Evolutionary conservation across 2,113 vertebrate genomes (phyloP), one percentile per base, ranked within the genome.

Genomic region (Misgurnus anguillicaudatus): DNA sequence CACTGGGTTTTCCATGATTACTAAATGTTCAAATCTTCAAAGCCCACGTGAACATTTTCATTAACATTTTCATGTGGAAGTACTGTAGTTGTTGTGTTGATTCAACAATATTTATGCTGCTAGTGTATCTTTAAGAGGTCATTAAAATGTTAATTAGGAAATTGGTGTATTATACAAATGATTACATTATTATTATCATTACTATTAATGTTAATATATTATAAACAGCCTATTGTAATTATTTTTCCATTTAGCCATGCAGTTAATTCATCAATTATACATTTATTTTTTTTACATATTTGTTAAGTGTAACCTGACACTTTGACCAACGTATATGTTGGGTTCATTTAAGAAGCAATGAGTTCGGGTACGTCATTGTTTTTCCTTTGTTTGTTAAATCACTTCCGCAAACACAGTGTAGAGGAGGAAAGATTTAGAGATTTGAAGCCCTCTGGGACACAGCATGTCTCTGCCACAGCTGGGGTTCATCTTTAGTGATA

Each of bases 401-500:
- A 4, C 39, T 67, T 65, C n/a, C 16, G 38, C 48, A 39, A 11
- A 73, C 55, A 58, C 9, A 39, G 48, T 24, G n/a, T 42, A 42
- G 4, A 48, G 48, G 38, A 39, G 41, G 9, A 19, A 66, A 75
- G 16, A 65, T 81, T 60, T 65, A n/a, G 16, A 62, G 65, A 73
- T 76, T 61, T 77, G 31, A 10, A 64, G 63, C 47, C 74, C 60
- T 76, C 75, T 68, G 68, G 45, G 65, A 71, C 21, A 69, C 47
- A 53, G 14, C 48, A 41, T 62, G 78, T 47, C 66, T 66, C n/a
- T 4, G 10, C 47, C 75, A 78, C 83, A 84, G 83, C 83, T 81
- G 83, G 75, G 68, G 61, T 78, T 68, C 58, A 63, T 78, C 83
- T 84, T 70, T 9, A 31, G 57, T 64, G 53, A 77, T 74, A 65